Base-by-base conservation (phyloP, 2,113 vertebrate species). In the Myotis lucifugus region DNA sequence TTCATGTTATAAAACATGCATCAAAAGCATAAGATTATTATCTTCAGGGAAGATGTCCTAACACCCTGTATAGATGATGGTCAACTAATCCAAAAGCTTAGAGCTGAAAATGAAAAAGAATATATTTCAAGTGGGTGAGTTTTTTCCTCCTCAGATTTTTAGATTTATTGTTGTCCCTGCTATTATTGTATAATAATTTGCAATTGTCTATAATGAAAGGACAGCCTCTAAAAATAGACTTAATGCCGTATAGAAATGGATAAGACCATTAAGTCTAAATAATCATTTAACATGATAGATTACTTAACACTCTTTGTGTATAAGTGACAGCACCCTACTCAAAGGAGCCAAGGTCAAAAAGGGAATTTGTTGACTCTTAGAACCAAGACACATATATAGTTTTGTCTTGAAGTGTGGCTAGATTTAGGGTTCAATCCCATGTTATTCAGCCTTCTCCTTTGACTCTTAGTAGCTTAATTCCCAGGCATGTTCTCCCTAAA, bases 131-230 rank as follows among this genome's bases (percentile, higher is more conserved):
- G 4, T 61, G 2, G 17, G 29, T 9, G 3, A 4, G 1, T 17
- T 4, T n/a, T 85, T 64, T 12, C 66, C 40, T 34, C 50, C 13
- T 69, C 14, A 42, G 18, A 70, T 48, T 67, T 86, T 81, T 67
- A 86, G 32, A 82, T 86, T 89, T 93, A 18, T 88, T 64, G 10
- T 48, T 78, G 42, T 70, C 95, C 95, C 48, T 83, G 23, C 25
- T 87, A 42, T 84, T 93, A 40, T 11, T 48, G 19, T 46, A 42
- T 79, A n/a, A 25, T 83, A 64, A 66, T 61, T 84, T 95, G 3
- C 13, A 88, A 17, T 34, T 94, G 3, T 90, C 37, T 64, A 3
- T 88, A 52, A 72, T n/a, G n/a, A 90, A 88, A 94, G 40, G 34
- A 34, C 10, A 73, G 8, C 32, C 10, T 73, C 29, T 73, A 56